phyloP scores from a whole-genome alignment of 2,888 invertebrate genomes.

The Caenorhabditis sp. region DNA sequence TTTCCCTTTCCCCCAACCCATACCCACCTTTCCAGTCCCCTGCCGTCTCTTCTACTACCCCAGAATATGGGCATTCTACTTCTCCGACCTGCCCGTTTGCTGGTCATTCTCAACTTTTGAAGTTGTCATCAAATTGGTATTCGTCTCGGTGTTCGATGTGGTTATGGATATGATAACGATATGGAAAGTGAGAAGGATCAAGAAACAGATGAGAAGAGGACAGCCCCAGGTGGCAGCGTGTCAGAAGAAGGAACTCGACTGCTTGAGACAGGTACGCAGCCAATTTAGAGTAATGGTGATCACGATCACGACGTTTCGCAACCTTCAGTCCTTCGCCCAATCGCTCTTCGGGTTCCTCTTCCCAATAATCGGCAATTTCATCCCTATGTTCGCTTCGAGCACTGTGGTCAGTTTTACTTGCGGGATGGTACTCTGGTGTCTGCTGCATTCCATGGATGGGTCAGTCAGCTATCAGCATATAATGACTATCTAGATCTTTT shows the following conservation, averaged over 20 bases:
- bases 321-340: slow-evolving; percentile 26
- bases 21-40: slow-evolving; percentile 23
- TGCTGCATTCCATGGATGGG: slow-evolving; percentile 25
- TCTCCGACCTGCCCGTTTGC: slow-evolving; percentile 11
- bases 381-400: neutral
- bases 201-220: slow-evolving; percentile 11
- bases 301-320: too few relatives aligned
- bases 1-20: too few relatives aligned
- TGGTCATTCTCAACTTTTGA: neutral
- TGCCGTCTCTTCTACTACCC: slow-evolving; percentile 14
- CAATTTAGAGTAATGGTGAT: neutral
- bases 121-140: too few relatives aligned
- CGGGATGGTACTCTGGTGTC: slow-evolving; percentile 13
- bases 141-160: slow-evolving; percentile 29
- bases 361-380: neutral
- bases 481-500: too few relatives aligned
- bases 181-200: slow-evolving; percentile 27
- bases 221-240: slow-evolving; percentile 7
- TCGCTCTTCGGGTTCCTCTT: neutral
- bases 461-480: neutral
- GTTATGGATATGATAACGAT: slow-evolving; percentile 20
- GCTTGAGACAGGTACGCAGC: slow-evolving; percentile 37
- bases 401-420: neutral
- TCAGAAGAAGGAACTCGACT: slow-evolving; percentile 40
- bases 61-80: neutral